A percentile compares a stretch with the other conserved stretches of the same genome.
Conservation (phyloP, 2,113 vertebrate genomes). For the Paedocypris sp. region DNA sequence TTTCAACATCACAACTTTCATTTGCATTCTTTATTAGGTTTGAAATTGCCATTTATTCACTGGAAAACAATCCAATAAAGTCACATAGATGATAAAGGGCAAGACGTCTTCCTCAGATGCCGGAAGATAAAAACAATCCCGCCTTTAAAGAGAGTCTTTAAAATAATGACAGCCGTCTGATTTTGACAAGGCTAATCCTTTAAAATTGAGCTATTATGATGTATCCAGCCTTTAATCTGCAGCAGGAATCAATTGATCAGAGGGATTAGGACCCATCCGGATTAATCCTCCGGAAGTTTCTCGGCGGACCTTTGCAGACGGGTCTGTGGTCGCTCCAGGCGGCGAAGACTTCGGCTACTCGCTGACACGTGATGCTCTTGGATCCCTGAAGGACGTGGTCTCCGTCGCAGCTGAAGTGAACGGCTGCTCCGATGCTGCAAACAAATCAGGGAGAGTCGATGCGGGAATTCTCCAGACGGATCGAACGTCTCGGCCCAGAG, state of each 20-base stretch:
- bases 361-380: conserved; percentile 91
- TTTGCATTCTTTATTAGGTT: too few relatives aligned
- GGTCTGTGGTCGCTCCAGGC: conserved; percentile 96
- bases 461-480: background rate
- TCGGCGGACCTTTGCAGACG: conserved; percentile 83
- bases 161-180: background rate
- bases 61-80: too few relatives aligned
- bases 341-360: conserved; percentile 90
- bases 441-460: background rate
- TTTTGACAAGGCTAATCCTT: background rate
- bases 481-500: background rate
- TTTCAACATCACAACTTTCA: too few relatives aligned
- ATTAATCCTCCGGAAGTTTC: background rate
- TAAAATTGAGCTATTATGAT: background rate
- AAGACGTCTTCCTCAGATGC: too few relatives aligned
- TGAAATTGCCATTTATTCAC: too few relatives aligned
- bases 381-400: conserved; percentile 94
- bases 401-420: conserved; percentile 89
- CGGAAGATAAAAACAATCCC: too few relatives aligned
- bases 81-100: too few relatives aligned
- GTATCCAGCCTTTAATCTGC: background rate
- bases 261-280: background rate
- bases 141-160: background rate
- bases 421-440: conserved; percentile 75
- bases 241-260: background rate